Conservation (phyloP, 1,140 invertebrate species). For the Mylabris phalerata region DNA sequence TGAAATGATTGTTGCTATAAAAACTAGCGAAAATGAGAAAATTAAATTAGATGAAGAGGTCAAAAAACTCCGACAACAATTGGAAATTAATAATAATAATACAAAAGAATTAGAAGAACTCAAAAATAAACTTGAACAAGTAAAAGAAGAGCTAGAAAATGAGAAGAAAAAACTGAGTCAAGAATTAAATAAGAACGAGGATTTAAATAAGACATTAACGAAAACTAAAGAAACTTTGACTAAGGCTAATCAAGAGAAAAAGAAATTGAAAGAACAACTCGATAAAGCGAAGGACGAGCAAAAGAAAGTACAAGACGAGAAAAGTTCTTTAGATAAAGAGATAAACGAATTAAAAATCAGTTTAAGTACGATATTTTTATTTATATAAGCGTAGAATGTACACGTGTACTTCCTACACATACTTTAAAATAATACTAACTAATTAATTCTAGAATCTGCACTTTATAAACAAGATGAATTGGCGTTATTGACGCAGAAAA, state of each 20-base stretch:
- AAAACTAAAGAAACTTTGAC: slow-evolving; percentile 44
- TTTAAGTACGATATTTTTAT: slow-evolving; percentile 23
- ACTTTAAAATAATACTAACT: not conserved
- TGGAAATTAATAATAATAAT: slow-evolving; percentile 31
- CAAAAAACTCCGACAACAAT: slow-evolving; percentile 42
- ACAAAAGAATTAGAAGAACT: slow-evolving; percentile 30
- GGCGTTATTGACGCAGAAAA: slow-evolving; percentile 47
- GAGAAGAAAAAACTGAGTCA: slow-evolving; percentile 47
- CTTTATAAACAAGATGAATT: slow-evolving; percentile 47
- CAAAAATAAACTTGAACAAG: slow-evolving; percentile 24
- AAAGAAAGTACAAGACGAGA: slow-evolving; percentile 47
- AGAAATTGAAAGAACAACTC: slow-evolving; percentile 45
- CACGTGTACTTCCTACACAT: not conserved
- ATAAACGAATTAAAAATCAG: slow-evolving; percentile 50
- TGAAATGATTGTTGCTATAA: slow-evolving; percentile 56
- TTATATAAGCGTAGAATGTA: not conserved
- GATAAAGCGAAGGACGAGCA: slow-evolving; percentile 45
- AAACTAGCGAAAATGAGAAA: slow-evolving; percentile 50
- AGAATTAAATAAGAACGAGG: slow-evolving; percentile 46
- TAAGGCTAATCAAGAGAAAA: slow-evolving; percentile 45
- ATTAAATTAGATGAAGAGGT: slow-evolving; percentile 46
- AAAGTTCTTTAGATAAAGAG: slow-evolving; percentile 51
- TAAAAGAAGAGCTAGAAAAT: slow-evolving; percentile 43
- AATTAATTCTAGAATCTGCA: slow-evolving; percentile 39
- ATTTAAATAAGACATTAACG: slow-evolving; percentile 44